These are phyloP conservation scores for Cyphomyrus discorhynchus DNA, from an alignment of 2,113 vertebrate genomes.

Conservation along the genomic window DNA sequence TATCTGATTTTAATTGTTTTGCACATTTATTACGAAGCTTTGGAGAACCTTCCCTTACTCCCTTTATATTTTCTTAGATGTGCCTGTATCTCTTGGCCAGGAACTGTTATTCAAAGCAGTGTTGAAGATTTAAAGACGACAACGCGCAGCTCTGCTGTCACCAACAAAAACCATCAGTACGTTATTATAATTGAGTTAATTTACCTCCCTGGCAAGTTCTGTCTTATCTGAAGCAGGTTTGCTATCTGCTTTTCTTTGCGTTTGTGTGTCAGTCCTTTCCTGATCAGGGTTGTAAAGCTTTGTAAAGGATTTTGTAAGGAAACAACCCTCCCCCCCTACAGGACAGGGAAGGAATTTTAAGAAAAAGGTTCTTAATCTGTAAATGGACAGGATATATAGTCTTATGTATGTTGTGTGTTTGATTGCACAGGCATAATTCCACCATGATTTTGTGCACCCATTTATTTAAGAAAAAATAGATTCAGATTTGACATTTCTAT, in stretches of 20 bases:
- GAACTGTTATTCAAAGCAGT: neutral
- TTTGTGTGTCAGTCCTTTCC: neutral
- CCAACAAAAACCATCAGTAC: slow-evolving; percentile 22
- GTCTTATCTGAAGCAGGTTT: slow-evolving; percentile 17
- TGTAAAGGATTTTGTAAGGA: neutral
- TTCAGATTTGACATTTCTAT: neutral
- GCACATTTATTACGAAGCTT: neutral
- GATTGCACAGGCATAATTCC: slow-evolving; percentile 10
- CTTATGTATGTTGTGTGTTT: slow-evolving; percentile 9
- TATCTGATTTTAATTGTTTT: neutral
- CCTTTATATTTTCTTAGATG: neutral
- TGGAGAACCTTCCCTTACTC: neutral
- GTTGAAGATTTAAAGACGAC: neutral
- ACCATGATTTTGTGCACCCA: neutral
- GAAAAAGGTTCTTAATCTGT: neutral
- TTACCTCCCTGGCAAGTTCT: slow-evolving; percentile 6
- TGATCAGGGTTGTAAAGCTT: neutral
- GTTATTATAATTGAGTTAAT: slow-evolving; percentile 37
- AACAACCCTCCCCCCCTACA: neutral
- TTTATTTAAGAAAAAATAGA: slow-evolving; percentile 2
- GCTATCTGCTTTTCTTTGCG: slow-evolving; percentile 23
- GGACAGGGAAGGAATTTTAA: neutral
- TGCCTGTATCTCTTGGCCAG: neutral
- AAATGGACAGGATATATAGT: neutral
- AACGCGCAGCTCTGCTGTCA: slow-evolving; percentile 22